Percentiles rank a stretch among this genome's conserved stretches.
Conservation (phyloP, 2,888 invertebrate genomes). For the Erynnis tages region DNA sequence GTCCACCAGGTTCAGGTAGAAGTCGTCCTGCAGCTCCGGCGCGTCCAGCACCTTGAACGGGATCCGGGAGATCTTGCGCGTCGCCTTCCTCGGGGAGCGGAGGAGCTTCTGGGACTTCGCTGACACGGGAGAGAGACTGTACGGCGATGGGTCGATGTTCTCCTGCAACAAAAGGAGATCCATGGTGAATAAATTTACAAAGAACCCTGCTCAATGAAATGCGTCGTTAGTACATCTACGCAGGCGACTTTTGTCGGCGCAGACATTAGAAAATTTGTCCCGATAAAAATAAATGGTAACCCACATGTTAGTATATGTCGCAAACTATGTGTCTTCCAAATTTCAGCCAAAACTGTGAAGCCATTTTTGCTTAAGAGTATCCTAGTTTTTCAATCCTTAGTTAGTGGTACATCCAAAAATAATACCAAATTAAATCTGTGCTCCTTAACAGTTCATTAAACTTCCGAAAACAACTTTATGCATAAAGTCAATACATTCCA, state of each 20-base stretch:
- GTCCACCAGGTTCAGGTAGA: slow-evolving; percentile 98
- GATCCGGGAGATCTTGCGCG: slow-evolving; percentile 98
- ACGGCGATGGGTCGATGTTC: slow-evolving; percentile 91
- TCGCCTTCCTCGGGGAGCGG: slow-evolving; percentile 97
- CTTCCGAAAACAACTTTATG: slow-evolving; percentile 6
- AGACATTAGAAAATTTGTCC: too few relatives aligned
- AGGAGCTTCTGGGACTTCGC: slow-evolving; percentile 96
- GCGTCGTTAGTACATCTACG: too few relatives aligned
- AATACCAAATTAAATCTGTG: not conserved
- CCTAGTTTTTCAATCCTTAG: too few relatives aligned
- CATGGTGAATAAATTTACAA: too few relatives aligned
- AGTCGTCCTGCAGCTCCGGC: slow-evolving; percentile 98
- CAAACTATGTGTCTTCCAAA: too few relatives aligned
- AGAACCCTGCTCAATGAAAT: too few relatives aligned
- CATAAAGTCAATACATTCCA: slow-evolving; percentile 18
- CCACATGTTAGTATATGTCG: too few relatives aligned
- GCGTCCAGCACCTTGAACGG: slow-evolving; percentile 97
- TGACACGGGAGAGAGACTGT: slow-evolving; percentile 97
- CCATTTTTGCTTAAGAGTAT: too few relatives aligned
- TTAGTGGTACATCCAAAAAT: too few relatives aligned
- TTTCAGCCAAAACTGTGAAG: too few relatives aligned
- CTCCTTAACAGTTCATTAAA: slow-evolving; percentile 6
- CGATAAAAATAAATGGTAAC: too few relatives aligned
- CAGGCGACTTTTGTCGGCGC: too few relatives aligned
- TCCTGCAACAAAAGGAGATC: slow-evolving; percentile 79